Base-by-base conservation (phyloP, 2,888 invertebrate genomes). In the Electrophaes corylata region DNA sequence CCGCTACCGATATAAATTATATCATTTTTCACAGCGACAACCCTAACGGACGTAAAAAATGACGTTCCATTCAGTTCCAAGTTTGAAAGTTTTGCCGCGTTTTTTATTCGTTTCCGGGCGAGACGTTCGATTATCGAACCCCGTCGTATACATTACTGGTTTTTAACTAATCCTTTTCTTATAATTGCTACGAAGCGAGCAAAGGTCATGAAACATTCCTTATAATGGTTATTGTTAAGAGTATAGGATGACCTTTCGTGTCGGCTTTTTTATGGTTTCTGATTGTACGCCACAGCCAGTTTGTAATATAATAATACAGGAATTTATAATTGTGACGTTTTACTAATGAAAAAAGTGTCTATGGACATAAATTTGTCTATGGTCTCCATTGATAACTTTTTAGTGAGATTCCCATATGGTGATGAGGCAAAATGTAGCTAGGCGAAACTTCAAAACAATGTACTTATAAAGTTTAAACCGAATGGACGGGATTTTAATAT, bases 1-100 rank as follows among this genome's bases (percentile, higher is more conserved):
- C 91, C 85, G 89, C 88, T 87, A 86, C 88, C 81, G 86, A 91
- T 91, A 91, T 91, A 91, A 91, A 91, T 91, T 91, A 91, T 91
- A 91, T 87, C 90, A 91, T 91, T 91, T 91, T 89, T 91, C 91
- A 91, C 81, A 83, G 85, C 84, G 90, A 90, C 90, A 89, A 82
- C 88, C 86, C 86, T 86, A 88, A 88, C 88, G 81, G 87, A 84
- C 84, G 84, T 91, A 90, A 91, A 91, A 91, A 91, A 91, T 91
- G 88, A 87, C 82, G 85, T 75, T 75, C 88, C 90, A 90, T 91
- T 91, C 84, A 88, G 84, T 84, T 84, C 80, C 69, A 80, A 83
- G 83, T 88, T 90, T 88, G 84, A 88, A 87, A 88, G 83, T 87
- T 90, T 90, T 84, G 89, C 90, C 90, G 91, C 90, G 86, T 79